phyloP scores from a whole-genome alignment of 1,140 invertebrate species.

The Portunus trituberculatus region DNA sequence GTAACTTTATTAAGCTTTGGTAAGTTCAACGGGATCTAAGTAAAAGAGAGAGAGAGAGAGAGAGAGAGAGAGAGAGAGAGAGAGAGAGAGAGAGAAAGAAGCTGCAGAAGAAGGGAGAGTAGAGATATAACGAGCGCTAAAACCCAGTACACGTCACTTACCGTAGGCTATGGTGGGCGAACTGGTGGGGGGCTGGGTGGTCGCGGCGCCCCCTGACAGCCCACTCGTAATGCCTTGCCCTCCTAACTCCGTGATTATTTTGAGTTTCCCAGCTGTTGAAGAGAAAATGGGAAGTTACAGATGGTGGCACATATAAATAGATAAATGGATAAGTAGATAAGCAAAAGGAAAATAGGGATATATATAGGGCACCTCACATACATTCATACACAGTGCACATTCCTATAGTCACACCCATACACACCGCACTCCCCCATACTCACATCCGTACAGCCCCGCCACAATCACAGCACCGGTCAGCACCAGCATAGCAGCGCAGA shows the following conservation, averaged over 20 bases:
- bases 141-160: background rate
- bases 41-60: background rate
- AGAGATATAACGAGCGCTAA: background rate
- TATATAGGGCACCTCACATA: background rate
- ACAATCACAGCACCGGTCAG: constrained; percentile 62
- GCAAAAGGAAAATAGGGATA: no score
- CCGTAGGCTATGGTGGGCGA: constrained; percentile 1
- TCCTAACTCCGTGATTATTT: constrained; percentile 44
- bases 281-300: background rate
- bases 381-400: background rate
- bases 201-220: background rate
- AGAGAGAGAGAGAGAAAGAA: background rate
- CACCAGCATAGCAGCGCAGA: constrained; percentile 66
- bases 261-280: constrained; percentile 51
- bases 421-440: background rate
- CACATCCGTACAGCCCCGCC: constrained; percentile 65
- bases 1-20: no score
- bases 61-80: constrained; percentile 27
- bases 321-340: no score
- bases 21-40: no score
- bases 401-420: background rate
- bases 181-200: background rate
- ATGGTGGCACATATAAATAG: no score
- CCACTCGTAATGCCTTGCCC: constrained; percentile 45
- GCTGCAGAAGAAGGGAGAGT: background rate